Evolutionary conservation across 2,888 invertebrate species (phyloP), one percentile per base, ranked within the genome.

Genomic region (Machimus rusticus): DNA sequence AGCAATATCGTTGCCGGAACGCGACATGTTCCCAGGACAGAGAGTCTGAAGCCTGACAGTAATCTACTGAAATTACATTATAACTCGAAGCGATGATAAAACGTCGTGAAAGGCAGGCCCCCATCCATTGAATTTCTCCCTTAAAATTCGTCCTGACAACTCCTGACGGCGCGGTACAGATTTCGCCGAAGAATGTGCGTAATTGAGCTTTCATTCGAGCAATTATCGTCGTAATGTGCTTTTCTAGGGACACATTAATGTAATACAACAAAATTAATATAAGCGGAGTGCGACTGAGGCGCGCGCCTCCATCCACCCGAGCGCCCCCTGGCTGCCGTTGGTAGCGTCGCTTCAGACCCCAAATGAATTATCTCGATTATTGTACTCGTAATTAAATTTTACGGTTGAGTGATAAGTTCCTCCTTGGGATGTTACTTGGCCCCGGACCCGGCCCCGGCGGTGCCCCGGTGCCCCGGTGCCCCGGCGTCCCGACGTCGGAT

Each of bases 311-410:
- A 57, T 16, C 28, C 66, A 86, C 46, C 39, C n/a, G 8, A 74
- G 34, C 74, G 34, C 46, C 14, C 31, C 51, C 23, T 86, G 34
- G 28, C 16, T 28, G 39, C 23, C 23, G 66, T 4, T 12, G 66
- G 8, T 66, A 12, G n/a, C 66, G 8, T 66, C 16, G 66, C 51
- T 51, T 16, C 86, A 74, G 74, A 66, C 78, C 86, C 82, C 74
- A 88, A 87, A 88, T 88, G 88, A 88, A 87, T 87, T 88, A 88
- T 88, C 86, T 85, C 82, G 87, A 88, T 86, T 88, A 88, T 88
- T 88, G 88, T 86, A 74, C 84, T 88, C 84, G 88, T 87, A 88
- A 88, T 88, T 88, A 87, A 88, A 88, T 88, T 88, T 88, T 82
- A 88, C 87, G 88, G 78, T 85, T 87, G 88, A 87, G 84, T 88